These are phyloP conservation scores for Scleropages formosus DNA, from an alignment of 2,797 vertebrate genomes.

Conservation along the genomic window DNA sequence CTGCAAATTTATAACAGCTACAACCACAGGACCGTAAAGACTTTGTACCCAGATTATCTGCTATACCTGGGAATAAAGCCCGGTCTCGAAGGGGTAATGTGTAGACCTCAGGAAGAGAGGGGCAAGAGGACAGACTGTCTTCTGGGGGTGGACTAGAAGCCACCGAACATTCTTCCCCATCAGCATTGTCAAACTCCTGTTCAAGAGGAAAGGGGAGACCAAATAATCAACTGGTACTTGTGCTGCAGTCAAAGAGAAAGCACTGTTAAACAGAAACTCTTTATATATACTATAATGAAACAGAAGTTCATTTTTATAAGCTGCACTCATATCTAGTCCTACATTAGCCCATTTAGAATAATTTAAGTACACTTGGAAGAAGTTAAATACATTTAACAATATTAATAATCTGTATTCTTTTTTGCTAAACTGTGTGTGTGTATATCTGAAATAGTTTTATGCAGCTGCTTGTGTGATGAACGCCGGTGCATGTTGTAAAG, in stretches of 20 bases:
- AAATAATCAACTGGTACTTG: not conserved
- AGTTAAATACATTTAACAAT: too few relatives aligned
- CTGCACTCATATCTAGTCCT: too few relatives aligned
- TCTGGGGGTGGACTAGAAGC: constrained; percentile 87
- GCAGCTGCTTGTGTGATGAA: too few relatives aligned
- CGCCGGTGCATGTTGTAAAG: too few relatives aligned
- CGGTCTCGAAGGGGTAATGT: constrained; percentile 81
- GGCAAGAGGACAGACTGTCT: constrained; percentile 89
- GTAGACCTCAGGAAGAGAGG: constrained; percentile 89
- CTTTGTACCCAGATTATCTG: constrained; percentile 72
- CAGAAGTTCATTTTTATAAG: too few relatives aligned
- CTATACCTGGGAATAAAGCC: constrained; percentile 59
- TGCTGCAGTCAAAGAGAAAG: not conserved
- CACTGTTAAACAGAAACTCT: not conserved
- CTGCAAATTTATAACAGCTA: not conserved
- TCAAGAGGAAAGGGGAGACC: not conserved
- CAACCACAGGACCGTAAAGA: not conserved
- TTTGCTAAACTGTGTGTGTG: too few relatives aligned
- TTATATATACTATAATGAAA: too few relatives aligned
- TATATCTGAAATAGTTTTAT: too few relatives aligned
- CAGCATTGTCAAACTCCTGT: constrained; percentile 89
- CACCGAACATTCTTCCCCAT: constrained; percentile 85
- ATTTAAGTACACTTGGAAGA: too few relatives aligned
- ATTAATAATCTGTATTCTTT: too few relatives aligned
- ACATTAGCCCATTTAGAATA: too few relatives aligned